These are phyloP conservation scores for Drosophila tani DNA, from an alignment of 1,140 invertebrate species.

Conservation along the genomic window DNA sequence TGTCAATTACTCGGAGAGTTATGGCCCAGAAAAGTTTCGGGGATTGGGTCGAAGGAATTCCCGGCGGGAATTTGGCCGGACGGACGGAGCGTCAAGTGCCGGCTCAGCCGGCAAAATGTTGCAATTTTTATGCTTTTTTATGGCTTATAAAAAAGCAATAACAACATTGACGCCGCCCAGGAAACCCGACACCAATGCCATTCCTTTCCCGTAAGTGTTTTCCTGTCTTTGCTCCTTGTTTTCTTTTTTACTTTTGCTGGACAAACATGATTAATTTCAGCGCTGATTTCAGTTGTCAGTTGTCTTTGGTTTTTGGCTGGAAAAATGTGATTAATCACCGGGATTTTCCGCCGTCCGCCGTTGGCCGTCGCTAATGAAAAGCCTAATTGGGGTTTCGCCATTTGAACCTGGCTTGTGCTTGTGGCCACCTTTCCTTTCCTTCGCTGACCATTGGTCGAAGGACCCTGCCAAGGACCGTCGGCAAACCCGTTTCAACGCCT, in stretches of 20 bases:
- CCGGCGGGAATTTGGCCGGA: background rate
- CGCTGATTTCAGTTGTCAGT: conserved; percentile 44
- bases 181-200: conserved; percentile 36
- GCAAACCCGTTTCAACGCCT: conserved; percentile 25
- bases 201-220: conserved; percentile 11
- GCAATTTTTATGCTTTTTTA: conserved; percentile 71
- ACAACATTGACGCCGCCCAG: conserved; percentile 52
- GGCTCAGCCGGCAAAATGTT: conserved; percentile 71
- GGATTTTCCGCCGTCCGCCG: conserved; percentile 34
- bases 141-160: conserved; percentile 82
- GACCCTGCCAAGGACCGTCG: background rate
- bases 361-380: conserved; percentile 37
- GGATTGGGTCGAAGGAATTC: conserved; percentile 23
- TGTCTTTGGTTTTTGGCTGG: conserved; percentile 18
- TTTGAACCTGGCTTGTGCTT: conserved; percentile 50
- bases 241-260: conserved; percentile 25
- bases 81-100: conserved; percentile 56
- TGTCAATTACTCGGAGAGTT: conserved; percentile 74
- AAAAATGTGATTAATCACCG: conserved; percentile 70
- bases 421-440: background rate
- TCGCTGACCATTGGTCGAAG: conserved; percentile 58
- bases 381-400: conserved; percentile 76
- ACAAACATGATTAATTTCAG: conserved; percentile 75
- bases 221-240: background rate
- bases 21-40: conserved; percentile 49